phyloP scores from a whole-genome alignment of 1,140 invertebrate species.

The Acyrthosiphon pisum region DNA sequence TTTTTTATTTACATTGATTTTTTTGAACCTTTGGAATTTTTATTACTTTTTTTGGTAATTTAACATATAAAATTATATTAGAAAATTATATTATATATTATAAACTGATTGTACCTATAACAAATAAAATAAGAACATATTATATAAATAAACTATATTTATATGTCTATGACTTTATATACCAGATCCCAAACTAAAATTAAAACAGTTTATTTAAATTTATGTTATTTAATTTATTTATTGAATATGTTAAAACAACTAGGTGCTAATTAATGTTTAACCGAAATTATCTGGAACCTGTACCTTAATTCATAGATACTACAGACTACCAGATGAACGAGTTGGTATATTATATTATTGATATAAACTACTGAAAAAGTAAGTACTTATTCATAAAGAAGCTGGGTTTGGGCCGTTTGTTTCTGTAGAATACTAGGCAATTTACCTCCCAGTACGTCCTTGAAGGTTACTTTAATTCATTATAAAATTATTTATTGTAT shows the following conservation, averaged over 20 bases:
- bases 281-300: no score
- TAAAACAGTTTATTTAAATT: not conserved
- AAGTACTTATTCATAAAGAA: no score
- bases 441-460: no score
- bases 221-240: not conserved
- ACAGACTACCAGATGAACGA: no score
- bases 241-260: not conserved
- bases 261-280: not conserved
- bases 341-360: no score
- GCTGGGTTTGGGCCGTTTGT: no score
- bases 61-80: not conserved
- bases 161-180: not conserved
- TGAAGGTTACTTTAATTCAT: no score
- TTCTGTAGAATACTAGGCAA: no score
- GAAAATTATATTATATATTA: not conserved
- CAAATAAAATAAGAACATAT: not conserved
- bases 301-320: no score
- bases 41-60: constrained; percentile 11
- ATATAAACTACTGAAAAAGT: no score
- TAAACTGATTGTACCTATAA: not conserved
- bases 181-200: not conserved
- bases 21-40: not conserved
- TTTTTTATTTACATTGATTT: not conserved
- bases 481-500: no score
- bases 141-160: not conserved